These are phyloP conservation scores for Poicephalus gulielmi DNA, from an alignment of 2,113 vertebrate species.

Conservation along the genomic window DNA sequence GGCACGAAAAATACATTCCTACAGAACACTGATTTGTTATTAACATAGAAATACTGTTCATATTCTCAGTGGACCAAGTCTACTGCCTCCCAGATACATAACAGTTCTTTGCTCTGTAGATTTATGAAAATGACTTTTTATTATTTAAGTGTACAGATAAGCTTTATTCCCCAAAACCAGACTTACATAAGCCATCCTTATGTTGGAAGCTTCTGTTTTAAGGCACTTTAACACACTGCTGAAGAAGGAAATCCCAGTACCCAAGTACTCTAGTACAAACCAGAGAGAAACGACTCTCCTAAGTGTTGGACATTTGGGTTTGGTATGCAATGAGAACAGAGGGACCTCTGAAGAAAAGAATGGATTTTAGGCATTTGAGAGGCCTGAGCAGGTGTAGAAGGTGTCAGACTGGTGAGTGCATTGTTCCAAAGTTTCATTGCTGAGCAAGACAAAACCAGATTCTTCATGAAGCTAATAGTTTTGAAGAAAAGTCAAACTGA, in stretches of 20 bases:
- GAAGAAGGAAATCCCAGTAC: background rate
- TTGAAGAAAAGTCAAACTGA: background rate
- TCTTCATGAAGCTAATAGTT: background rate
- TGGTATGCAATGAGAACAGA: background rate
- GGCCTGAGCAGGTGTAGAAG: background rate
- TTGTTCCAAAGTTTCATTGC: background rate
- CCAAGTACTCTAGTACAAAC: background rate
- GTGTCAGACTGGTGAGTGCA: background rate
- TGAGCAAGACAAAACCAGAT: background rate
- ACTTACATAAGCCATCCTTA: background rate
- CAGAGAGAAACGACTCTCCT: background rate
- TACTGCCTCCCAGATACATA: background rate
- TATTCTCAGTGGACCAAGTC: background rate
- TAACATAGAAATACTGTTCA: background rate
- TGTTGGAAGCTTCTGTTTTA: background rate
- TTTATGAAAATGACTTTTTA: background rate
- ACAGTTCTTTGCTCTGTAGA: background rate
- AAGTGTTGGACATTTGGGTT: background rate
- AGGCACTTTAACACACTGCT: background rate
- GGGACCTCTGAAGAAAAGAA: background rate
- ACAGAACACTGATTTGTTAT: background rate
- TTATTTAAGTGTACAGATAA: background rate
- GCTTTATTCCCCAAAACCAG: background rate
- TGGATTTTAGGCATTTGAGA: background rate
- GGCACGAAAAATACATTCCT: background rate